Conservation (phyloP, 1,140 invertebrate species). For the Diabrotica undecimpunctata region DNA sequence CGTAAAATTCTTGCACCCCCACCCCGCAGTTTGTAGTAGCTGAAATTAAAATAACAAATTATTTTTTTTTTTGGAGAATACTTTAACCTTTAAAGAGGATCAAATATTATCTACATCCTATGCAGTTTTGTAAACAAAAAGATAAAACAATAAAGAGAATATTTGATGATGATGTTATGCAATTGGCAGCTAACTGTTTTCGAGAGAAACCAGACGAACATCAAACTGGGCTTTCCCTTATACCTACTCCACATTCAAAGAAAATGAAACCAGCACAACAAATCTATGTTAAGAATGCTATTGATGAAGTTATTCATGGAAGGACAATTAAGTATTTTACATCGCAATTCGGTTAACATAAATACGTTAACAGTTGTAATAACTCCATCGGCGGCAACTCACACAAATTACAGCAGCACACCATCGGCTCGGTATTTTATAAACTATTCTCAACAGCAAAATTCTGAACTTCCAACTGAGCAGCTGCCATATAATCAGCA, state of each 20-base stretch:
- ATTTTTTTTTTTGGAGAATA: too few species aligned
- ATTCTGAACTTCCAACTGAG: background rate
- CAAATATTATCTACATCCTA: too few species aligned
- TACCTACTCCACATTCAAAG: background rate
- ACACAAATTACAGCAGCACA: background rate
- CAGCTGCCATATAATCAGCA: background rate
- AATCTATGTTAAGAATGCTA: background rate
- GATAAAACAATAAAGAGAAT: background rate
- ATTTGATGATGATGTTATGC: background rate
- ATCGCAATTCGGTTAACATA: background rate
- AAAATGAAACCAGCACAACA: background rate
- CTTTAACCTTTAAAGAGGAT: too few species aligned
- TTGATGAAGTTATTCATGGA: background rate
- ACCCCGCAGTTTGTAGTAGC: too few species aligned
- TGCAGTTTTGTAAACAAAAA: too few species aligned
- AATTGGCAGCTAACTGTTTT: background rate
- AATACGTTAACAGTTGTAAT: background rate
- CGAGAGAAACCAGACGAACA: background rate
- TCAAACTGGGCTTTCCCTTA: background rate
- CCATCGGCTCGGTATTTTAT: background rate
- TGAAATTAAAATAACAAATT: too few species aligned
- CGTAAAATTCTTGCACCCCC: too few species aligned
- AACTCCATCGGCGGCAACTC: too few species aligned
- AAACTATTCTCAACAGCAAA: background rate
- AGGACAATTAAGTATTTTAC: background rate